These are phyloP conservation scores for Lepidochrysops patricia DNA, from an alignment of 2,888 invertebrate species.

Conservation along the genomic window DNA sequence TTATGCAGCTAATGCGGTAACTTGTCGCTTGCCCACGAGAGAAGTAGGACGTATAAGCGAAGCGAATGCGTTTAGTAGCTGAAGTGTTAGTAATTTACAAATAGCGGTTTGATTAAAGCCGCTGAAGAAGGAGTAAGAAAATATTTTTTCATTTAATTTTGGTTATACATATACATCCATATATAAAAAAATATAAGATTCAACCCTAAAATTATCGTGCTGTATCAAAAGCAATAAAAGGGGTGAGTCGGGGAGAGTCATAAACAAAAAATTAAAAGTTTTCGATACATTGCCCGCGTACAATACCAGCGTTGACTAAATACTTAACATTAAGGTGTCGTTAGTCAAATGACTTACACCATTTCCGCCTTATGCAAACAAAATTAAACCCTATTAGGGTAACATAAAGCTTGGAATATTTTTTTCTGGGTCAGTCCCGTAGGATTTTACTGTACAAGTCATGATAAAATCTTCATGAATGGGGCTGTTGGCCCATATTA, in stretches of 20 bases:
- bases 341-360: conserved; percentile 56
- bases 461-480: conserved; percentile 56
- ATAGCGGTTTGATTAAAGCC: too few species aligned
- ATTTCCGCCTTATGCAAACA: not conserved
- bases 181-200: too few species aligned
- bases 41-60: too few species aligned
- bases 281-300: conserved; percentile 66
- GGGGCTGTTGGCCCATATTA: conserved; percentile 56
- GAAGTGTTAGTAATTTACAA: too few species aligned
- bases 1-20: too few species aligned
- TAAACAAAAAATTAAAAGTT: conserved; percentile 72
- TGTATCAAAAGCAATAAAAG: conserved; percentile 21
- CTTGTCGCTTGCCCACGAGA: too few species aligned
- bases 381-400: conserved; percentile 25
- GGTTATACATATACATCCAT: too few species aligned
- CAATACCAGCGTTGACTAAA: conserved; percentile 66
- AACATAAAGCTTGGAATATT: conserved; percentile 21
- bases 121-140: too few species aligned
- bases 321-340: conserved; percentile 68
- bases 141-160: too few species aligned
- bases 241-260: conserved; percentile 33
- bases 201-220: not conserved
- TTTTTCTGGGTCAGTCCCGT: conserved; percentile 22
- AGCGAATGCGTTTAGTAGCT: too few species aligned
- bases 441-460: conserved; percentile 18